Conservation (phyloP, 2,113 vertebrate genomes). For the Nycticryphes semicollaris region DNA sequence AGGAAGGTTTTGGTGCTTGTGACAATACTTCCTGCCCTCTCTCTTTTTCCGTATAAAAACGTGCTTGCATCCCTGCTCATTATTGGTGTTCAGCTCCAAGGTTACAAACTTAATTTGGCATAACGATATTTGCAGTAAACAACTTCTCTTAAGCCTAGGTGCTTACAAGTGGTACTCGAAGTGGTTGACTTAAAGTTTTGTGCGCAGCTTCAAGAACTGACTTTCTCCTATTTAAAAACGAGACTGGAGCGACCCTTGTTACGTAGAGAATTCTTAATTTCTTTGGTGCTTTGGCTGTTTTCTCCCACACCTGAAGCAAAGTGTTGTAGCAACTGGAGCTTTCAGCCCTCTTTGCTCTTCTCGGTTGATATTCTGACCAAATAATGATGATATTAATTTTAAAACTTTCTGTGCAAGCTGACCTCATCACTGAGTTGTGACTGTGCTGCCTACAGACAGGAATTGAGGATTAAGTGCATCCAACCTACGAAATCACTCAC, state of each 20-base stretch:
- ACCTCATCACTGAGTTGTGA: background rate
- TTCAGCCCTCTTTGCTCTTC: background rate
- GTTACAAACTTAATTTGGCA: background rate
- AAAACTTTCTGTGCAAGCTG: background rate
- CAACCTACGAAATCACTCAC: background rate
- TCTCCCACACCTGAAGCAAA: background rate
- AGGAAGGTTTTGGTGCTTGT: background rate
- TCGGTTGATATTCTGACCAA: background rate
- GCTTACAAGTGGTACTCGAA: background rate
- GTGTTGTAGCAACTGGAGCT: background rate
- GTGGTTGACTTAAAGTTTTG: background rate
- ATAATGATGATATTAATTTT: background rate
- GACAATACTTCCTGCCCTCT: background rate
- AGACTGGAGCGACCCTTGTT: background rate
- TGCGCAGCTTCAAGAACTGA: background rate
- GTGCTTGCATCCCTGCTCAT: background rate
- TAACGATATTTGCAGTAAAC: background rate
- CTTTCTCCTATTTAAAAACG: background rate
- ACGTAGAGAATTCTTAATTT: background rate
- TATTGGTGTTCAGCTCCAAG: background rate
- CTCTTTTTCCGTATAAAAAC: background rate
- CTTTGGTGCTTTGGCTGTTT: background rate
- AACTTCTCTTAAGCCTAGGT: background rate
- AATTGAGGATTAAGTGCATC: background rate
- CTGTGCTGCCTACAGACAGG: slow-evolving; percentile 24